Conservation (phyloP, 1,140 invertebrate genomes). For the Brachionus plicatilis region DNA sequence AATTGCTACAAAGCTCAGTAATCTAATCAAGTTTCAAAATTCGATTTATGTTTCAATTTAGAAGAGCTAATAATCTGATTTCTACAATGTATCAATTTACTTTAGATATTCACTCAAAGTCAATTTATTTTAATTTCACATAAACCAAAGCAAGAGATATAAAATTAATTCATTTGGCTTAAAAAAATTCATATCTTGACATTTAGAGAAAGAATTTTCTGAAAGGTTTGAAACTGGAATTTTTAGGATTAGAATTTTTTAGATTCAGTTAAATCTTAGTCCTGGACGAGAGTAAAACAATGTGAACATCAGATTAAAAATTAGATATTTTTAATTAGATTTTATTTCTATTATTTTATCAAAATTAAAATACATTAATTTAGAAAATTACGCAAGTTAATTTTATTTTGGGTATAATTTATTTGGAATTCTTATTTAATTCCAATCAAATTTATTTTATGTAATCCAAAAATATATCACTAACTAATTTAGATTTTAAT, state of each 20-base stretch:
- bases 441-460: neutral
- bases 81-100: neutral
- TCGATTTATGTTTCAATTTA: neutral
- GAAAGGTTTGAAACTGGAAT: neutral
- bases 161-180: neutral
- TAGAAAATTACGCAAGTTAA: neutral
- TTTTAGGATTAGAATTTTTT: neutral
- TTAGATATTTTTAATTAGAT: neutral
- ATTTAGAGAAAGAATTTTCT: neutral
- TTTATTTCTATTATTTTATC: neutral
- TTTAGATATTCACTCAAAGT: neutral
- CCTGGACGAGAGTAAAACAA: neutral
- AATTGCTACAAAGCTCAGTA: neutral
- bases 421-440: neutral
- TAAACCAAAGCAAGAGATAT: neutral
- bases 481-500: too few species aligned
- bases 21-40: neutral
- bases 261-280: neutral
- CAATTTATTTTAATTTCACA: neutral
- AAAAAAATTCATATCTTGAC: neutral
- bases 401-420: neutral
- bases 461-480: neutral
- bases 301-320: neutral
- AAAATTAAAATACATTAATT: neutral
- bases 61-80: neutral